A percentile compares a stretch with the other conserved stretches of the same genome.
Evolutionary conservation across 2,888 invertebrate species (phyloP).

Genomic region (Mythimna pallens): DNA sequence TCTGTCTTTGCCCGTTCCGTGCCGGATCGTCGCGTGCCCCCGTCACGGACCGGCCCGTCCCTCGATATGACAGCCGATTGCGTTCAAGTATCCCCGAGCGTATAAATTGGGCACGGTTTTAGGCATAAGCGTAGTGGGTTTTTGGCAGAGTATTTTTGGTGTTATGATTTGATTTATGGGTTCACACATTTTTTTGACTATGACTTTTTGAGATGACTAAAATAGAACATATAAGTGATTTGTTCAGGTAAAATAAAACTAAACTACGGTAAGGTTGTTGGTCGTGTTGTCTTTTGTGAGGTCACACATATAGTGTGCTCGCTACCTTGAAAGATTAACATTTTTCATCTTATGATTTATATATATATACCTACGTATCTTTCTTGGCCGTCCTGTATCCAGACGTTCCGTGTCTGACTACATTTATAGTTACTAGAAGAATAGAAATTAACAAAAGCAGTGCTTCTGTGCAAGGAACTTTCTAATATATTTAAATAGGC

Average conservation of each 20-base stretch:
- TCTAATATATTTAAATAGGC: no score
- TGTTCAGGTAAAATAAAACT: neutral
- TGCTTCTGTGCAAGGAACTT: no score
- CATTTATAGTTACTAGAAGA: no score
- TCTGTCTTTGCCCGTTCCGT: conserved; percentile 36
- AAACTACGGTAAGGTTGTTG: neutral
- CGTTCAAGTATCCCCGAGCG: conserved; percentile 34
- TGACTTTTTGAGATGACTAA: neutral
- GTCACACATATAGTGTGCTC: neutral
- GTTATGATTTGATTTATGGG: conserved; percentile 18
- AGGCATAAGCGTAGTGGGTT: conserved; percentile 5
- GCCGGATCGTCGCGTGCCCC: conserved; percentile 52
- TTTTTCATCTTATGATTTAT: no score
- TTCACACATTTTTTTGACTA: neutral
- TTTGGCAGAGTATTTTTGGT: conserved; percentile 5
- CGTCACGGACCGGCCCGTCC: conserved; percentile 31
- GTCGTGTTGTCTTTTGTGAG: no score
- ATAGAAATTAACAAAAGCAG: no score
- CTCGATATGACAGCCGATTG: conserved; percentile 49
- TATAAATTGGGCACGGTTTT: conserved; percentile 37
- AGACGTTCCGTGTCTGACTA: no score
- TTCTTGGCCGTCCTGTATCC: no score
- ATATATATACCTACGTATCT: no score
- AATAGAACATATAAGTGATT: neutral
- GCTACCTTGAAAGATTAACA: neutral